Conservation (phyloP, 1,140 invertebrate species). For the Thaumatotibia leucotreta region DNA sequence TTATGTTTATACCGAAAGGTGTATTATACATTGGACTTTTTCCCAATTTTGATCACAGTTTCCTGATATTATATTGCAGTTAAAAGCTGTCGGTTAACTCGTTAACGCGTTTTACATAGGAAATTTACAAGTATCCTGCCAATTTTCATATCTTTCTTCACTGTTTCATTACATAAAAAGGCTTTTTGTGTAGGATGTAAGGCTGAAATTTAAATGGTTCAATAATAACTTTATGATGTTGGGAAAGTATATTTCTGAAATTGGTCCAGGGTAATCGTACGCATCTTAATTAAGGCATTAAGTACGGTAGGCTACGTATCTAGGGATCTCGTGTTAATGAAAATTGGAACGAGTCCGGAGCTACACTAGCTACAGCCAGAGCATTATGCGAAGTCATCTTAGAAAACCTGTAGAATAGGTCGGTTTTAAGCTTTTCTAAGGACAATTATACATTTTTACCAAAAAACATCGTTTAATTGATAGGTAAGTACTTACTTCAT, state of each 20-base stretch:
- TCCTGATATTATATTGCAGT: background rate
- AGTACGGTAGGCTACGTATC: background rate
- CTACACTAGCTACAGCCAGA: background rate
- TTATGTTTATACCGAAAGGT: background rate
- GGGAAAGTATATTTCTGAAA: background rate
- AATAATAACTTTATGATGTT: background rate
- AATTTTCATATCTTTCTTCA: background rate
- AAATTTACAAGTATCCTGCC: background rate
- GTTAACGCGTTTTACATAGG: background rate
- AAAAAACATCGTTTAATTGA: too few species aligned
- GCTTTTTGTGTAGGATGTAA: background rate
- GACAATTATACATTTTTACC: too few species aligned
- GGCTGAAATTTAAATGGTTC: background rate
- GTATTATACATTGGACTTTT: background rate
- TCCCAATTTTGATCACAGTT: background rate
- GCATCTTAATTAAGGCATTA: background rate
- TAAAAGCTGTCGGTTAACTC: background rate
- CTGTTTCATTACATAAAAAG: background rate
- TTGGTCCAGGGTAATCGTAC: background rate
- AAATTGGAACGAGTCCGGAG: background rate
- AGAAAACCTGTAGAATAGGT: background rate
- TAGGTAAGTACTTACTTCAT: too few species aligned
- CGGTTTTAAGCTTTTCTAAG: background rate
- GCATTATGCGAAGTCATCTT: background rate
- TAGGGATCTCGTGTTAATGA: background rate